Percentiles rank a stretch among this genome's conserved stretches.
Evolutionary conservation across 2,797 vertebrate species (phyloP).

Genomic region (Pygocentrus nattereri): DNA sequence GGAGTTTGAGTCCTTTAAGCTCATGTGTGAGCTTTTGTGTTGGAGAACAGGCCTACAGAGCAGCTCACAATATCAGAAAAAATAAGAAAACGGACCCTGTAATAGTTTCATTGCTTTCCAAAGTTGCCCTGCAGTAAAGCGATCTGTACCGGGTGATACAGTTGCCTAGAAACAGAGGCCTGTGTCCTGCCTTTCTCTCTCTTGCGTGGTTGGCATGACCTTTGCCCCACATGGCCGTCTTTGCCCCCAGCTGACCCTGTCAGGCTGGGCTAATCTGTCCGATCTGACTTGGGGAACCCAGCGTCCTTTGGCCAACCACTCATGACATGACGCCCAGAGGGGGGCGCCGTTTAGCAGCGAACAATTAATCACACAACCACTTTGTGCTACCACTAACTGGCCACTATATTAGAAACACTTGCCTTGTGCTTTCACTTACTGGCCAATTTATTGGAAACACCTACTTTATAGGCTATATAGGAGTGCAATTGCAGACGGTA

Average conservation of each 20-base stretch:
- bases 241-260: neutral
- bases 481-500: no score
- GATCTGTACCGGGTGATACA: neutral
- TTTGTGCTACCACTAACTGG: neutral
- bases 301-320: neutral
- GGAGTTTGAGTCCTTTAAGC: no score
- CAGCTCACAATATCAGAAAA: no score
- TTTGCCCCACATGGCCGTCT: neutral
- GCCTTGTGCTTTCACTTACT: neutral
- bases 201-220: neutral
- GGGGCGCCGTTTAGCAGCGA: neutral
- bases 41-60: no score
- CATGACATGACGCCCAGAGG: neutral
- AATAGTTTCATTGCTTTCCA: no score
- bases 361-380: no score
- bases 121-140: neutral
- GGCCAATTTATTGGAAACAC: no score
- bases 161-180: neutral
- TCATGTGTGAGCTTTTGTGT: no score
- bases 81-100: no score
- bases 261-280: neutral
- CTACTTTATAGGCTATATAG: no score
- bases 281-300: neutral
- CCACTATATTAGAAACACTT: neutral
- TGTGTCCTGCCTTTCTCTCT: neutral